phyloP scores from a whole-genome alignment of 2,113 vertebrate genomes.

The Cynocephalus volans region DNA sequence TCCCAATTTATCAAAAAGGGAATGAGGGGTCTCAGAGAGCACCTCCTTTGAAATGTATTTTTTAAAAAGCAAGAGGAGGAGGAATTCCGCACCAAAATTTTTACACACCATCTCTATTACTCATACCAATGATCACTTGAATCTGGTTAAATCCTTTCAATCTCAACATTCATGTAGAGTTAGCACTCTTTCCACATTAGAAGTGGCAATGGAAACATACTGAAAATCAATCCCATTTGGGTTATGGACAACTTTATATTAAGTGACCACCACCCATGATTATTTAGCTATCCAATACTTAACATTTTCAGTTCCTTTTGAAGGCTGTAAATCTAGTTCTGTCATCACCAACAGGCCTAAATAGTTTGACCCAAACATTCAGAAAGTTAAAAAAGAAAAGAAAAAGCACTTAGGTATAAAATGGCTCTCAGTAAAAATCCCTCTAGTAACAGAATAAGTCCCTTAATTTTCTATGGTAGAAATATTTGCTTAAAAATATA shows the following conservation, averaged over 20 bases:
- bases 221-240: background rate
- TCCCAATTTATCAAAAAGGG: constrained; percentile 2
- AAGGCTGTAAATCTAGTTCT: constrained; percentile 12
- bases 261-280: background rate
- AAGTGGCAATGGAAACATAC: background rate
- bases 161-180: background rate
- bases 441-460: background rate
- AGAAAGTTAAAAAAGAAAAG: background rate
- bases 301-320: background rate
- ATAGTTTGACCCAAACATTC: background rate
- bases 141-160: background rate
- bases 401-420: background rate
- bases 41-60: background rate
- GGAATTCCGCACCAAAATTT: background rate
- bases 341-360: background rate
- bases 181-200: background rate
- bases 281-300: background rate
- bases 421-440: constrained; percentile 5
- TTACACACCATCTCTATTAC: background rate
- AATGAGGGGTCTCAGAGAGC: background rate
- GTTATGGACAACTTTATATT: background rate
- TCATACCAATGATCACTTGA: background rate
- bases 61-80: background rate
- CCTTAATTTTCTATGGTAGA: background rate
- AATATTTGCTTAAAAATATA: constrained; percentile 27